Conservation (phyloP, 2,113 vertebrate genomes). For the Tetrao urogallus region DNA sequence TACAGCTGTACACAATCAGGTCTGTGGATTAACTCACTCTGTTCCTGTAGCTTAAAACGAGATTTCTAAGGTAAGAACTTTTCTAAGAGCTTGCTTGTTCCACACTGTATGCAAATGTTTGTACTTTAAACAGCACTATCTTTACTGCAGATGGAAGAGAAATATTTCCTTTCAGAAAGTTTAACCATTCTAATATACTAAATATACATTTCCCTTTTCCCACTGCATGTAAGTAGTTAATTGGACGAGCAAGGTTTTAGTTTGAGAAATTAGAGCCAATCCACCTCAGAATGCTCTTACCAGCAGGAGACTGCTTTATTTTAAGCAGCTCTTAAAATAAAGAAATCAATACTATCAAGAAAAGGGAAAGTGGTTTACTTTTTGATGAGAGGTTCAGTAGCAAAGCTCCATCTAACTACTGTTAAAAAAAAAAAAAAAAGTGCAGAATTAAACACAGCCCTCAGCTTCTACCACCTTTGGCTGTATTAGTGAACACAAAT, state of each 20-base stretch:
- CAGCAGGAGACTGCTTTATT: slow-evolving; percentile 55
- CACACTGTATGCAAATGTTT: not conserved
- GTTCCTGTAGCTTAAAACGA: not conserved
- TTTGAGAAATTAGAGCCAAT: not conserved
- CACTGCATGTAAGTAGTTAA: not conserved
- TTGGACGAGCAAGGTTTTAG: not conserved
- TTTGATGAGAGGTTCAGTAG: not conserved
- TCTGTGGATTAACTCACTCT: slow-evolving; percentile 25
- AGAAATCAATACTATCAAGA: slow-evolving; percentile 61
- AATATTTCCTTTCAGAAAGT: not conserved
- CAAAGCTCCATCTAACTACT: not conserved
- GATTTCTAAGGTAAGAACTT: not conserved
- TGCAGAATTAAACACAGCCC: not conserved
- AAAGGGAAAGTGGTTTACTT: not conserved
- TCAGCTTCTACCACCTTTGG: not conserved
- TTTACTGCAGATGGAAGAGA: not conserved
- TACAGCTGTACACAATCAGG: not conserved
- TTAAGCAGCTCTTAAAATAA: slow-evolving; percentile 56
- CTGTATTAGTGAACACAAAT: not conserved
- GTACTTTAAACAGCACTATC: not conserved
- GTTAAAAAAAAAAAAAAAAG: not conserved
- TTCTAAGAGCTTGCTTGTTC: not conserved
- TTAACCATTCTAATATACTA: not conserved
- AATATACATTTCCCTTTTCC: not conserved
- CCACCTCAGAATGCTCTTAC: slow-evolving; percentile 36